phyloP scores from a whole-genome alignment of 2,888 invertebrate genomes.

The Oithona nana region DNA sequence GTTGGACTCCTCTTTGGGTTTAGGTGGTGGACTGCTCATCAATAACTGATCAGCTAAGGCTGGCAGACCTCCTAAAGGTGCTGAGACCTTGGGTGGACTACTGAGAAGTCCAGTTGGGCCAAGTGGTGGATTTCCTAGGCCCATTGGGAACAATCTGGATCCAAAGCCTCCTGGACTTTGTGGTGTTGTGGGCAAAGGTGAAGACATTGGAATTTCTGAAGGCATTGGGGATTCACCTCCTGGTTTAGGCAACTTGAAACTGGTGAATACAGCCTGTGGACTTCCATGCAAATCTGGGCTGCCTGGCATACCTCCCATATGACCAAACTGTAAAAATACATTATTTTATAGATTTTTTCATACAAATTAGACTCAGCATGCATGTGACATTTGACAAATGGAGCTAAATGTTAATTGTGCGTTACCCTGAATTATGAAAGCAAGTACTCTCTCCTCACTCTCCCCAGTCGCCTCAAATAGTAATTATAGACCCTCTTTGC shows the following conservation, averaged over 20 bases:
- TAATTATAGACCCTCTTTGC: too few species aligned
- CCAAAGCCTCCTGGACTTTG: not conserved
- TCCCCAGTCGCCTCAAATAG: too few species aligned
- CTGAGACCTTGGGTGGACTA: constrained; percentile 14
- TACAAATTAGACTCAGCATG: not conserved
- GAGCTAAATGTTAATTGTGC: not conserved
- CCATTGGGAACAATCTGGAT: not conserved
- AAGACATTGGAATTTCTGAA: too few species aligned
- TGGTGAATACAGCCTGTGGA: constrained; percentile 78
- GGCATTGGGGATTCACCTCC: not conserved
- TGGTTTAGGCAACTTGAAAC: constrained; percentile 69
- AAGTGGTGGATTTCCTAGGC: not conserved
- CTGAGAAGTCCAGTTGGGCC: not conserved
- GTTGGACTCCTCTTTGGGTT: not conserved
- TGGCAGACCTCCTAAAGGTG: constrained; percentile 11
- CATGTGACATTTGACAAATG: not conserved
- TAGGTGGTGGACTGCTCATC: constrained; percentile 18
- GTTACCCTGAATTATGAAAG: not conserved
- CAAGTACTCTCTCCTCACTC: too few species aligned
- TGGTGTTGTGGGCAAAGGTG: constrained; percentile 3
- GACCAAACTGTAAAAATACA: constrained; percentile 1
- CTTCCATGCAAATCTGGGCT: constrained; percentile 34
- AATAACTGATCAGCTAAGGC: constrained; percentile 5
- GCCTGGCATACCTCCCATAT: not conserved
- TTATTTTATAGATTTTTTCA: not conserved